Evolutionary conservation across 2,888 invertebrate genomes (phyloP), one percentile per base, ranked within the genome.

Genomic region (Syrphus vitripennis): DNA sequence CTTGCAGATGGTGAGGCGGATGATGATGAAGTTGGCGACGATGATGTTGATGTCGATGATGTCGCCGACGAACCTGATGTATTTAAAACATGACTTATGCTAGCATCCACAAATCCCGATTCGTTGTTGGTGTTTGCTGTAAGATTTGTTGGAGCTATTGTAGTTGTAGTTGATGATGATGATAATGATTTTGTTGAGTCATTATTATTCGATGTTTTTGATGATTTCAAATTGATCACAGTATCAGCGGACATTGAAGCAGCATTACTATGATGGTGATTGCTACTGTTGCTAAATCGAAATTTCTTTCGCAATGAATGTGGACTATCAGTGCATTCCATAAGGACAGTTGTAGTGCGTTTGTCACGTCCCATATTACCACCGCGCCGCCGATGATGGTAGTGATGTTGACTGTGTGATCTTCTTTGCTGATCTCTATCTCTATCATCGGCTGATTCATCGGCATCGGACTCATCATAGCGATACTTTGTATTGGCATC

Each of bases 281-380:
- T n/a, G n/a, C n/a, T 83, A 59, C 88, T 90, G 75, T 89, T 91
- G 86, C 90, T 92, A 24, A 92, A 89, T 3, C 92, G 92, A 72
- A 92, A 92, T 87, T 92, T 92, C 84, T 92, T 92, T 34, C 92
- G 91, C 87, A 92, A 84, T 67, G 92, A 91, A 80, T 90, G 89
- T 9, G 90, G 90, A 82, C 90, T 90, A 42, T 89, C 91, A 70
- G 89, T 90, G 84, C 88, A 89, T 78, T 91, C 89, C 50, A 89
- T 50, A 37, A 89, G 87, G n/a, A 89, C 89, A 29, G n/a, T n/a
- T n/a, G n/a, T n/a, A n/a, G 89, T 90, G 1, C 89, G 88, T 80
- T 90, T 90, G 63, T 90, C 89, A 12, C 89, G 88, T 14, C 87
- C 81, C 74, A 79, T 88, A 76, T 89, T 88, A 53, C 90, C 90